These are phyloP conservation scores for Oophaga pumilio DNA, from an alignment of 2,113 vertebrate genomes.

Conservation along the genomic window DNA sequence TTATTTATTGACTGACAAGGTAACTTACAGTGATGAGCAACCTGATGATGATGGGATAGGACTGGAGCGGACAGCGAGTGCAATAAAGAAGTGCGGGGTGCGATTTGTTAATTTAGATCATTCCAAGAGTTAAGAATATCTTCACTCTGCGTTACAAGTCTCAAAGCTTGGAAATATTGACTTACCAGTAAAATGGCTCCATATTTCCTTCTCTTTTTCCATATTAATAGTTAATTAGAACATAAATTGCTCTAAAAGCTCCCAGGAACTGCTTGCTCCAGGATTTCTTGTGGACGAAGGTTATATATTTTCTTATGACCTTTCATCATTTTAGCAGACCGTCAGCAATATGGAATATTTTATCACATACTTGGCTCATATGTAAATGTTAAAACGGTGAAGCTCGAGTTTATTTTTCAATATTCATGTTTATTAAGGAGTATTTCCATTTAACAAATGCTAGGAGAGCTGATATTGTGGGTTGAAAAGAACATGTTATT, in stretches of 20 bases:
- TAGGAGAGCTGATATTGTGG: no score
- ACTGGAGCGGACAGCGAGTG: background rate
- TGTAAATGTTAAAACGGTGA: background rate
- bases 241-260: constrained; percentile 21
- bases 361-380: background rate
- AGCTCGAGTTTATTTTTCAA: background rate
- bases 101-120: background rate
- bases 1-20: background rate
- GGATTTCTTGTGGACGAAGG: constrained; percentile 28
- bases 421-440: background rate
- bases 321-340: constrained; percentile 21
- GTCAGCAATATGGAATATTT: constrained; percentile 5
- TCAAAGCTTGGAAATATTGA: constrained; percentile 30
- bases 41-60: background rate
- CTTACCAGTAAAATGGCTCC: constrained; percentile 32
- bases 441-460: background rate
- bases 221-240: constrained; percentile 53
- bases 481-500: no score
- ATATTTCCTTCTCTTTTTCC: constrained; percentile 37
- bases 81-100: background rate
- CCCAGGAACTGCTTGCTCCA: constrained; percentile 6
- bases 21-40: background rate
- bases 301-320: constrained; percentile 16
- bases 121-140: background rate
- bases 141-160: background rate